Base-by-base conservation (phyloP, 1,140 invertebrate genomes). In the Bilobella aurantiaca region DNA sequence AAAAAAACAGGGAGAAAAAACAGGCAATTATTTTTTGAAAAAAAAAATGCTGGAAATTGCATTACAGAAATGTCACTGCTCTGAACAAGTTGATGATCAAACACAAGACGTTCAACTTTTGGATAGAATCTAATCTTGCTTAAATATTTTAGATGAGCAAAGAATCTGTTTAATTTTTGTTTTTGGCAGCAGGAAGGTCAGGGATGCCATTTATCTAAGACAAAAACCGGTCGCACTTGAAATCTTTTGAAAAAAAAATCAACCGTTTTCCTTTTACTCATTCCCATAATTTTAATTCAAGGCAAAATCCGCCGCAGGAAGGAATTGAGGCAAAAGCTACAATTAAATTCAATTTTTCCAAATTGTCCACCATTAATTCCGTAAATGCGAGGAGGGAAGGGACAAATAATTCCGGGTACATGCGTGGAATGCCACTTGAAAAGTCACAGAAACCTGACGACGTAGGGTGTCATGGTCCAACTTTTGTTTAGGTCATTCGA, bases 151-250 rank as follows among this genome's bases (percentile, higher is more conserved):
- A 42, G 34, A 18, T 8, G 18, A 12, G 8, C 34, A 18, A 18
- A 18, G 34, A 42, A 12, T 42, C 34, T 42, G 34, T 12, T 42
- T 42, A 18, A 18, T 18, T 42, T 12, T 8, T 42, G 34, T n/a
- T n/a, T n/a, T n/a, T 42, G n/a, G 37, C 8, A 53, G 49, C 49
- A 53, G 49, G 49, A 53, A 53, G 49, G 49, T 53, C 49, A 53
- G 8, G 49, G 49, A 18, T 53, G 49, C 49, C 14, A 14, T 5
- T 23, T 53, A 12, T 53, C 37, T 42, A n/a, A n/a, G n/a, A n/a
- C 8, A 42, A 8, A 42, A 42, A 42, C 34, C 34, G 34, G 34
- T 42, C 18, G 34, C n/a, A n/a, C n/a, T n/a, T 12, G 34, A 18
- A 42, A 18, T 12, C 8, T 42, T 42, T 42, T 42, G 34, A 42